Evolutionary conservation across 1,140 invertebrate species (phyloP).

Genomic region (Ladona fulva): DNA sequence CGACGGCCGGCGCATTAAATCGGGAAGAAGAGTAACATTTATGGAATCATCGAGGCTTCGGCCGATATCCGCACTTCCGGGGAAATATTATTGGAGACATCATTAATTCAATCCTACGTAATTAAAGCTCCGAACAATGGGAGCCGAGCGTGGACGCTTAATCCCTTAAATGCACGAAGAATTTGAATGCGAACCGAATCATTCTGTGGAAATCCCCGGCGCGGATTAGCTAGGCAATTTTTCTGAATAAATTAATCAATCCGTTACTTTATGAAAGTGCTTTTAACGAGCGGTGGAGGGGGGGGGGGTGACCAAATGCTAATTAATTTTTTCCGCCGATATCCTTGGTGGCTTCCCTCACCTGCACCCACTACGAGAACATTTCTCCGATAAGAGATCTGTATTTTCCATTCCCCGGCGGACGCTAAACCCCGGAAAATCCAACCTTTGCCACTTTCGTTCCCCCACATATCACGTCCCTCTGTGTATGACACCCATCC

Average conservation of each 20-base stretch:
- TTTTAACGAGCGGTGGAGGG: background rate
- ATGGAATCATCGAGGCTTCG: too few species aligned
- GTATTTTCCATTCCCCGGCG: background rate
- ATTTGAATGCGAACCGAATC: background rate
- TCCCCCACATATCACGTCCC: background rate
- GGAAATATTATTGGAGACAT: too few species aligned
- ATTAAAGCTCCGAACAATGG: too few species aligned
- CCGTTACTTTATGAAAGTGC: background rate
- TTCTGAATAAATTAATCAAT: background rate
- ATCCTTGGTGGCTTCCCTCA: background rate
- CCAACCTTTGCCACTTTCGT: background rate
- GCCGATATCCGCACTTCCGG: too few species aligned
- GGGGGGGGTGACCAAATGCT: background rate
- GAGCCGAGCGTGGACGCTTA: background rate
- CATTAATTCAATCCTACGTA: too few species aligned
- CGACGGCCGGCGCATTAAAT: too few species aligned
- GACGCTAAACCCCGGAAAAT: too few species aligned
- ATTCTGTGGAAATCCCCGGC: background rate
- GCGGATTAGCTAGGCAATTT: background rate
- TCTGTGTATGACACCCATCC: background rate
- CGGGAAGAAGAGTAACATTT: too few species aligned
- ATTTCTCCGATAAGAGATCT: background rate
- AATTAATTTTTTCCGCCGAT: background rate
- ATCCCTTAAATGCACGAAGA: background rate
- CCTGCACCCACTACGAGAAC: background rate